Percentiles rank a stretch among this genome's conserved stretches.
Conservation (phyloP, 1,140 invertebrate species). For the Calycopis cecrops region DNA sequence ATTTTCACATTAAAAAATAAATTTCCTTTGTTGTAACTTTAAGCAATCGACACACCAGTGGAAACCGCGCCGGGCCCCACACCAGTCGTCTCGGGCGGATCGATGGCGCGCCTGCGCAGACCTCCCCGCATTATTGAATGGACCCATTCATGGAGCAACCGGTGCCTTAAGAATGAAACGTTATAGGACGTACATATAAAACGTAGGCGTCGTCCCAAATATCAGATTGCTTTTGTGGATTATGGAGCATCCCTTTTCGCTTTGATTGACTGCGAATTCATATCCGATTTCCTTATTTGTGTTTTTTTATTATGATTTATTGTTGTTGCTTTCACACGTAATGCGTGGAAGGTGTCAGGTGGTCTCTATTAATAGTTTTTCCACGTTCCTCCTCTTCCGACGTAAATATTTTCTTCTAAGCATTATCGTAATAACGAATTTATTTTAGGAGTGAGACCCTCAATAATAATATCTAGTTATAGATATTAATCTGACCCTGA, state of each 20-base stretch:
- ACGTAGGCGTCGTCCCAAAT: conserved; percentile 34
- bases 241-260: conserved; percentile 11
- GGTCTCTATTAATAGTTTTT: too few relatives aligned
- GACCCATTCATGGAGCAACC: conserved; percentile 67
- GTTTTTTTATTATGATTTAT: not conserved
- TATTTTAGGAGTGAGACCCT: too few relatives aligned
- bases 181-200: conserved; percentile 23
- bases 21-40: not conserved
- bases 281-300: not conserved
- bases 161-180: conserved; percentile 59
- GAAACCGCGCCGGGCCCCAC: conserved; percentile 30
- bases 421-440: too few relatives aligned
- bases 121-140: conserved; percentile 57
- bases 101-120: conserved; percentile 55
- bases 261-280: conserved; percentile 15
- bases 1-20: too few relatives aligned
- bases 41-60: conserved; percentile 27
- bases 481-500: too few relatives aligned
- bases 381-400: too few relatives aligned
- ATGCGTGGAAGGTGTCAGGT: too few relatives aligned
- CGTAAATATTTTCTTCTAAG: too few relatives aligned
- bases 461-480: too few relatives aligned
- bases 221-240: conserved; percentile 31
- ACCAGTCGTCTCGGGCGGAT: conserved; percentile 32
- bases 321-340: too few relatives aligned